phyloP scores from a whole-genome alignment of 2,888 invertebrate species.

The Microctonus brassicae region DNA sequence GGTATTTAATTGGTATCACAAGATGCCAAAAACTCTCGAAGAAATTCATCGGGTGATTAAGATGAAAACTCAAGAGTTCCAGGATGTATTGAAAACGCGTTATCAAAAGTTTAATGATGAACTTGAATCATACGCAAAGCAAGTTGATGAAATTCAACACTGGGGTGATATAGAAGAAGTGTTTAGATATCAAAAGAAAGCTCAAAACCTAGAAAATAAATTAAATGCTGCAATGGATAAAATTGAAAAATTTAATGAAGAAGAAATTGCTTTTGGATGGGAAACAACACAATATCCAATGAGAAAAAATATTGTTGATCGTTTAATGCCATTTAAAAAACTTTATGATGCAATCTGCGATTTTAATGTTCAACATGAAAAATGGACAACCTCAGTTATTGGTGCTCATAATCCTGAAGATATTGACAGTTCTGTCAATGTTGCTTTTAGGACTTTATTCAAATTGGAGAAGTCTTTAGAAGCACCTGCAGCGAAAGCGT shows the following conservation, averaged over 20 bases:
- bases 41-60: slow-evolving; percentile 84
- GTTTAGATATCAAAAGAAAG: slow-evolving; percentile 84
- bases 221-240: slow-evolving; percentile 81
- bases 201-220: slow-evolving; percentile 82
- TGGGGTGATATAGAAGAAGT: slow-evolving; percentile 89
- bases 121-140: slow-evolving; percentile 82
- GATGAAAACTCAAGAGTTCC: slow-evolving; percentile 86
- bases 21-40: slow-evolving; percentile 85
- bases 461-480: slow-evolving; percentile 90
- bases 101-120: slow-evolving; percentile 88
- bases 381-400: slow-evolving; percentile 86
- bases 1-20: slow-evolving; percentile 88
- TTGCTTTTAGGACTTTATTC: slow-evolving; percentile 76
- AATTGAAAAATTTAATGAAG: slow-evolving; percentile 92
- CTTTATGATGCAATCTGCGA: slow-evolving; percentile 89
- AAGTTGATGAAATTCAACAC: slow-evolving; percentile 87
- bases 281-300: slow-evolving; percentile 90
- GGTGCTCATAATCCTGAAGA: slow-evolving; percentile 89
- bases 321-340: slow-evolving; percentile 86
- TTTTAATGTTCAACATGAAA: slow-evolving; percentile 84
- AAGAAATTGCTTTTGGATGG: slow-evolving; percentile 91
- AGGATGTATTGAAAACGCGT: slow-evolving; percentile 82
- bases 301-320: slow-evolving; percentile 83
- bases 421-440: slow-evolving; percentile 86
- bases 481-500: slow-evolving; percentile 81